These are phyloP conservation scores for Patagioenas fasciata DNA, from an alignment of 2,113 vertebrate genomes.

Conservation along the genomic window DNA sequence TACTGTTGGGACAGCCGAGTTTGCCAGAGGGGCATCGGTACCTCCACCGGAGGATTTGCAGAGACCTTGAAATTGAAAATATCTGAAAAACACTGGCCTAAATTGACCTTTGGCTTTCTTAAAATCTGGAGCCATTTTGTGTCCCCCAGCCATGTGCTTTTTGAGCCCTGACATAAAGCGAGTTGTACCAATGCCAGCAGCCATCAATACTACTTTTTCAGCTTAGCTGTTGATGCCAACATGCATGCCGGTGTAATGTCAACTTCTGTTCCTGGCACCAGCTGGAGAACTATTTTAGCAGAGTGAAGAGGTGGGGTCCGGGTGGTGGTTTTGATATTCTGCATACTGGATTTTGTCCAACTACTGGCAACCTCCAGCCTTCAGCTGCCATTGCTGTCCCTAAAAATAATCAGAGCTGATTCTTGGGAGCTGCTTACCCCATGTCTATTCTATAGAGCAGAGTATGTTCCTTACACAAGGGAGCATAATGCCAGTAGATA, in stretches of 20 bases:
- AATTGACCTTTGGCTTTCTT: slow-evolving; percentile 40
- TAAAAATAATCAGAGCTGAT: slow-evolving; percentile 47
- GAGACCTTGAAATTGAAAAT: neutral
- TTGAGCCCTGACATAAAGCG: neutral
- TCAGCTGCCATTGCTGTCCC: slow-evolving; percentile 43
- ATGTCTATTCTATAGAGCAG: neutral
- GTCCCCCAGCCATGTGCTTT: neutral
- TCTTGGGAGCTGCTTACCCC: neutral
- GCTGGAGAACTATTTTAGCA: slow-evolving; percentile 51
- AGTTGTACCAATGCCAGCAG: neutral
- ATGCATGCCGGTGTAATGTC: slow-evolving; percentile 5
- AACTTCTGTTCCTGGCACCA: slow-evolving; percentile 51
- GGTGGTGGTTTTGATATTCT: slow-evolving; percentile 23
- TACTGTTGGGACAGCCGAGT: neutral
- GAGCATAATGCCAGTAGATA: neutral
- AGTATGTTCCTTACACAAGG: neutral
- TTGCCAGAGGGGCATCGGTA: neutral
- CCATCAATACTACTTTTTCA: slow-evolving; percentile 29
- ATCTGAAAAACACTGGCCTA: neutral
- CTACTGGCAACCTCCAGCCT: neutral
- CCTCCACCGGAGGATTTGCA: neutral
- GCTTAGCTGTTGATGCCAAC: slow-evolving; percentile 25
- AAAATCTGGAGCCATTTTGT: slow-evolving; percentile 21
- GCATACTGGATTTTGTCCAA: slow-evolving; percentile 52
- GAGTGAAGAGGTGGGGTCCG: slow-evolving; percentile 18